These are phyloP conservation scores for Leptinotarsa juncta DNA, from an alignment of 2,888 invertebrate species.

Conservation along the genomic window DNA sequence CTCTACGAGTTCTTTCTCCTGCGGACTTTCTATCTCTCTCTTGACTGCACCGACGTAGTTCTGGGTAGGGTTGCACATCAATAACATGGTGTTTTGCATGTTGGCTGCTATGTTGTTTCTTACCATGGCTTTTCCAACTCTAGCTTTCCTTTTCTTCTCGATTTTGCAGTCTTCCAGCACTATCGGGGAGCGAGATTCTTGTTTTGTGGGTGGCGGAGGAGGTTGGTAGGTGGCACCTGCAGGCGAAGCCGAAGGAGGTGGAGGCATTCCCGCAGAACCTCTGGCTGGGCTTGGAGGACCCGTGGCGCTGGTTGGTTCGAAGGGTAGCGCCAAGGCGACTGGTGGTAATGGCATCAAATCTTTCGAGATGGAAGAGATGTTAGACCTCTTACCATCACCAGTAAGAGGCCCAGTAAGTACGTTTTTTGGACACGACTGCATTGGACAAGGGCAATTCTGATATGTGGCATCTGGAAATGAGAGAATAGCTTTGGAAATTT, in stretches of 20 bases:
- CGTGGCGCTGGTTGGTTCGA: slow-evolving; percentile 67
- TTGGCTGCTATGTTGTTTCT: slow-evolving; percentile 66
- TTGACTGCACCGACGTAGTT: slow-evolving; percentile 58
- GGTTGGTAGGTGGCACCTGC: slow-evolving; percentile 67
- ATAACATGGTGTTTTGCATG: slow-evolving; percentile 67
- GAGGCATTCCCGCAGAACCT: slow-evolving; percentile 76
- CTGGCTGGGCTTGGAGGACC: slow-evolving; percentile 78
- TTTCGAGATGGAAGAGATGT: slow-evolving; percentile 63
- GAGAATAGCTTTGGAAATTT: not conserved
- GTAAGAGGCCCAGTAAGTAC: slow-evolving; percentile 98
- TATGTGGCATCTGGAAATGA: slow-evolving; percentile 68
- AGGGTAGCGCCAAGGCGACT: slow-evolving; percentile 67
- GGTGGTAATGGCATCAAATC: slow-evolving; percentile 65
- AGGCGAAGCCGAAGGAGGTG: slow-evolving; percentile 71
- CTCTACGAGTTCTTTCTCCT: slow-evolving; percentile 57
- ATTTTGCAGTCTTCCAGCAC: slow-evolving; percentile 52
- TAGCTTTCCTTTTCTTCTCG: slow-evolving; percentile 67
- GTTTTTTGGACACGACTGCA: slow-evolving; percentile 98
- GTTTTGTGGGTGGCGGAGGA: slow-evolving; percentile 52
- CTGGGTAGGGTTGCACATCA: slow-evolving; percentile 65
- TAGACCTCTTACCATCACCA: slow-evolving; percentile 87
- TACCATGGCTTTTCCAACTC: slow-evolving; percentile 77
- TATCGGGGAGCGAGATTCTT: slow-evolving; percentile 51
- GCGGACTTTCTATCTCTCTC: slow-evolving; percentile 65
- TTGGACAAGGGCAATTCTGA: slow-evolving; percentile 85